Evolutionary conservation across 2,888 invertebrate species (phyloP).

Genomic region (Drosophila antonietae): DNA sequence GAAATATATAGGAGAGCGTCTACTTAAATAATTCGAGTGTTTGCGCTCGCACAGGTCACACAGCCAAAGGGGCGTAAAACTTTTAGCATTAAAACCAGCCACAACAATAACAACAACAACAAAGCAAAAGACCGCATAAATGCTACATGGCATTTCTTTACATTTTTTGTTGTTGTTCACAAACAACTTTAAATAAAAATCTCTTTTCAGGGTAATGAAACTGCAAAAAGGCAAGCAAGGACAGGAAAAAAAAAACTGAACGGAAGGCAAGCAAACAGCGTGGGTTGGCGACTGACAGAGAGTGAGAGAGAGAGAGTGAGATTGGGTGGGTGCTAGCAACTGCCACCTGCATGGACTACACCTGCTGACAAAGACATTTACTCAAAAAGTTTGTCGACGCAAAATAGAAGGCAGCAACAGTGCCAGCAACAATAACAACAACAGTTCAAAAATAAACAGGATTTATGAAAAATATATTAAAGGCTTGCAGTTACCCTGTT

Average conservation of each 20-base stretch:
- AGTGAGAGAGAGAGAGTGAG: neutral
- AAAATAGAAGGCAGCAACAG: constrained; percentile 65
- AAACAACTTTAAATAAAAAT: constrained; percentile 78
- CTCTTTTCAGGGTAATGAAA: constrained; percentile 76
- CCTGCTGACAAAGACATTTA: constrained; percentile 80
- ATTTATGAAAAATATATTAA: neutral
- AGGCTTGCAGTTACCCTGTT: constrained; percentile 4
- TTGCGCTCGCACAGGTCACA: constrained; percentile 45
- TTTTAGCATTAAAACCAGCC: constrained; percentile 67
- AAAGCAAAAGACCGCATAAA: constrained; percentile 74
- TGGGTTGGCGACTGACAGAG: neutral
- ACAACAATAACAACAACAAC: constrained; percentile 40
- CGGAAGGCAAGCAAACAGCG: constrained; percentile 24
- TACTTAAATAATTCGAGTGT: constrained; percentile 73
- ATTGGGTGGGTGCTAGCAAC: constrained; percentile 18
- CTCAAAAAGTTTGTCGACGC: constrained; percentile 75
- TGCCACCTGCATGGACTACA: constrained; percentile 62
- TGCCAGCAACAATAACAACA: constrained; percentile 36
- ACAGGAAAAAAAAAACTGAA: constrained; percentile 18
- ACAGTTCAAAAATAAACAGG: constrained; percentile 5
- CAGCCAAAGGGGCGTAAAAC: constrained; percentile 58
- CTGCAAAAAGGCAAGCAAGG: constrained; percentile 67
- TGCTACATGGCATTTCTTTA: constrained; percentile 70
- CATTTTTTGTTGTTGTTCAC: constrained; percentile 22
- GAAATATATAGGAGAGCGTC: constrained; percentile 7